Base-by-base conservation (phyloP, 2,888 invertebrate species). In the Anagyrus pseudococci region DNA sequence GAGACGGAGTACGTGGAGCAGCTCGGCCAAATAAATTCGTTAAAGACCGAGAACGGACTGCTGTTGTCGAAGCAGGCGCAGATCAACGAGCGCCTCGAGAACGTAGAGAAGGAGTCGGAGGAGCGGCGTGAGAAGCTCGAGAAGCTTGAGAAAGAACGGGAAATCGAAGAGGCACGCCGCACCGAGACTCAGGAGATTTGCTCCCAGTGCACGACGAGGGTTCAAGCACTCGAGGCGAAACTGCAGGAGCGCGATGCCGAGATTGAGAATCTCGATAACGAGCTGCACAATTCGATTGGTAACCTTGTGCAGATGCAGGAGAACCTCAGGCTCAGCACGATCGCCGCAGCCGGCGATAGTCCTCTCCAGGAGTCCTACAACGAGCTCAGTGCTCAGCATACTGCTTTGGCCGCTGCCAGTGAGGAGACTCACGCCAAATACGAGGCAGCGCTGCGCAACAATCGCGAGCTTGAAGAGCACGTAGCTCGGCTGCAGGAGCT, bases 161-260 rank as follows among this genome's bases (percentile, higher is more conserved):
- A 37, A 6, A 58, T 58, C 4, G 57, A 59, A 10, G 70, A 70
- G 22, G 64, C 67, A 8, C 64, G 64, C 29, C 66, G 40, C 15
- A 43, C 49, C 2, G 56, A 47, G 29, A 37, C 43, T 2, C 76
- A 73, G 29, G 73, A 72, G n/a, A 70, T 71, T 22, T 78, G 78
- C 37, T 74, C 75, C n/a, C 74, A 73, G 40, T 77, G 75, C 49
- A 72, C 75, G 2, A 72, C 70, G 0, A 52, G 75, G 26, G 72
- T 80, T 1, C 75, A 75, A 8, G 85, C 85, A 3, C 82, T 86
- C 55, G 85, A 89, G 66, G 88, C 89, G 1, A 92, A 91, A 80
- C 77, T 92, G 13, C 89, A 89, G 75, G 91, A 92, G 77, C 83
- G 89, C 65, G 89, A 91, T 74, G 83, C 89, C 50, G 89, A 88